These are phyloP conservation scores for Trypoxylus dichotomus DNA, from an alignment of 1,140 invertebrate species.

Conservation along the genomic window DNA sequence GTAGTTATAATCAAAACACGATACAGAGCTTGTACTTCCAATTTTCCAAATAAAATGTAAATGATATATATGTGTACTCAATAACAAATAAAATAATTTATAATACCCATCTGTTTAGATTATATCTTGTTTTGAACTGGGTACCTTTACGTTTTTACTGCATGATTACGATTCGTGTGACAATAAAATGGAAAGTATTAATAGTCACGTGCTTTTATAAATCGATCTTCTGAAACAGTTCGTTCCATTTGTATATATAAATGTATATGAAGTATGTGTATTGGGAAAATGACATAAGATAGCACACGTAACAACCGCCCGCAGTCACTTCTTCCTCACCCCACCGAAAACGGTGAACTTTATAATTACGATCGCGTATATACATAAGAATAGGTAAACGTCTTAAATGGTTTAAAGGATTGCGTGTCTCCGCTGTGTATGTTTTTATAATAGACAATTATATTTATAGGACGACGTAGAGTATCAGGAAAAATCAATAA, in stretches of 20 bases:
- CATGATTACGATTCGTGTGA: conserved; percentile 13
- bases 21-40: too few relatives aligned
- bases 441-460: conserved; percentile 31
- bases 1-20: too few relatives aligned
- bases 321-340: conserved; percentile 1
- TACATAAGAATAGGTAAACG: conserved; percentile 25
- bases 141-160: not conserved
- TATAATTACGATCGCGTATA: conserved; percentile 25
- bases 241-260: not conserved
- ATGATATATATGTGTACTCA: too few relatives aligned
- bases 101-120: not conserved
- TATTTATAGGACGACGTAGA: conserved; percentile 29
- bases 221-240: conserved; percentile 12
- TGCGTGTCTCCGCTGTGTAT: conserved; percentile 27
- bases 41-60: too few relatives aligned
- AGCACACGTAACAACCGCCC: conserved; percentile 19
- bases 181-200: conserved; percentile 23
- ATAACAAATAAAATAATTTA: too few relatives aligned
- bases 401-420: conserved; percentile 23
- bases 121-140: not conserved
- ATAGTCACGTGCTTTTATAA: conserved; percentile 8
- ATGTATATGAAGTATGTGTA: conserved; percentile 23
- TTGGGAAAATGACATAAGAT: conserved; percentile 24
- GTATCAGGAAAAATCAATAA: conserved; percentile 18
- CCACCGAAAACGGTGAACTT: conserved; percentile 18